Base-by-base conservation (phyloP, 1,140 invertebrate genomes). In the Pteromalus puparum region DNA sequence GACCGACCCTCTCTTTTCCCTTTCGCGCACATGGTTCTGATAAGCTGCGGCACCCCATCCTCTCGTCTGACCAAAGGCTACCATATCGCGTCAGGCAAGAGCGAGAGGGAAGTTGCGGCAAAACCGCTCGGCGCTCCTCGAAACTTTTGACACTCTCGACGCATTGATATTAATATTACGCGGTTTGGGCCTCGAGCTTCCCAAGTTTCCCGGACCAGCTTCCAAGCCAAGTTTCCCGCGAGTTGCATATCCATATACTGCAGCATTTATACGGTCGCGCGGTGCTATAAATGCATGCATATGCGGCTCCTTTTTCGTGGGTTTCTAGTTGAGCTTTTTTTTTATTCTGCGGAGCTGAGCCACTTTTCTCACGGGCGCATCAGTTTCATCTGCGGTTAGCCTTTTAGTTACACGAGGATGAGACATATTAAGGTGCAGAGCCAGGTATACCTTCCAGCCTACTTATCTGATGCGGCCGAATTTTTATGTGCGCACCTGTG, bases 131-230 rank as follows among this genome's bases (percentile, higher is more conserved):
- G 70, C 3, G 73, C 70, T 61, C 30, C 84, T 83, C 26, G 28
- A 87, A 90, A 89, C 88, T 90, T 90, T 87, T 89, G 88, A 88
- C 86, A 87, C 87, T 86, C 84, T 88, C 82, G 68, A 86, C 53
- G 21, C 87, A 89, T 89, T 89, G 87, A 87, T 90, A 90, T 90
- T 90, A 90, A 90, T 90, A 88, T 88, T 86, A 85, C 83, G 86
- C 18, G 65, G 86, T 88, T 87, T 76, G 86, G 42, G 21, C 46
- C 38, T 53, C 30, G 28, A 9, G 68, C 48, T 24, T 38, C n/a
- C 42, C 38, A 75, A 75, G 73, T 75, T 78, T 78, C 13, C 48
- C 76, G 12, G 73, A 46, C 80, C 26, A 61, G 68, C 34, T 18
- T 53, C 48, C 48, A 0, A 53, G 48, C 12, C 48, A 53, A 53